Conservation (phyloP, 2,888 invertebrate species). For the Lordiphosa andalusiaca region DNA sequence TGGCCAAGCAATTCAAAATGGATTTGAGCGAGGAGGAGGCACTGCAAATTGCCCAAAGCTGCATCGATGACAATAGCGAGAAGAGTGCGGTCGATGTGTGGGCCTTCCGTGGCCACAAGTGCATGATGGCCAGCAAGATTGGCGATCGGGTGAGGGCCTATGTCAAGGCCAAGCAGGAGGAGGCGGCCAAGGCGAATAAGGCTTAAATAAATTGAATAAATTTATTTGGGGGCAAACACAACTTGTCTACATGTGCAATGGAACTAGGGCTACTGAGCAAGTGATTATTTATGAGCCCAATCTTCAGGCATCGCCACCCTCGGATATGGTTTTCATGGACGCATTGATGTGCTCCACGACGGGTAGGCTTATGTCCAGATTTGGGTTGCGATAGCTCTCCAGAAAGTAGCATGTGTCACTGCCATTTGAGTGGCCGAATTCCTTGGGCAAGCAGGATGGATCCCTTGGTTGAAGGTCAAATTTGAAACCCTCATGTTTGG, state of each 20-base stretch:
- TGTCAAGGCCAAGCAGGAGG: conserved; percentile 61
- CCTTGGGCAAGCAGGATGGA: conserved; percentile 89
- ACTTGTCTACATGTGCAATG: conserved; percentile 59
- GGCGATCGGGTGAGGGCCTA: conserved; percentile 73
- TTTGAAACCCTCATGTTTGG: conserved; percentile 87
- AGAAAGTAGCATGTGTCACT: conserved; percentile 93
- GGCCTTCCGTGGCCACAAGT: conserved; percentile 78
- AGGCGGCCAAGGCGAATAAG: conserved; percentile 27
- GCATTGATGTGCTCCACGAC: conserved; percentile 79
- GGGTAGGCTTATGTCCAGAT: conserved; percentile 83
- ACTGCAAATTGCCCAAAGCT: conserved; percentile 68
- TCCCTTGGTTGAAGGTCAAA: conserved; percentile 87
- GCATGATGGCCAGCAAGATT: conserved; percentile 74
- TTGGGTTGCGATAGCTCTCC: conserved; percentile 88
- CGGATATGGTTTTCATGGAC: conserved; percentile 77
- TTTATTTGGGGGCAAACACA: conserved; percentile 57
- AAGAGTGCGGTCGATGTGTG: conserved; percentile 72
- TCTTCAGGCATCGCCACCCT: conserved; percentile 62
- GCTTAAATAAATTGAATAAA: conserved; percentile 9
- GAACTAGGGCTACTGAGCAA: conserved; percentile 60
- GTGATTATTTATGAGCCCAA: conserved; percentile 20
- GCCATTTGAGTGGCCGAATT: conserved; percentile 87
- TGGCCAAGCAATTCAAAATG: conserved; percentile 77
- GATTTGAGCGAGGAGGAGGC: conserved; percentile 74
- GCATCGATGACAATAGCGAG: conserved; percentile 72